Evolutionary conservation across 2,888 invertebrate species (phyloP), one percentile per base, ranked within the genome.

Genomic region (Dryobota labecula): DNA sequence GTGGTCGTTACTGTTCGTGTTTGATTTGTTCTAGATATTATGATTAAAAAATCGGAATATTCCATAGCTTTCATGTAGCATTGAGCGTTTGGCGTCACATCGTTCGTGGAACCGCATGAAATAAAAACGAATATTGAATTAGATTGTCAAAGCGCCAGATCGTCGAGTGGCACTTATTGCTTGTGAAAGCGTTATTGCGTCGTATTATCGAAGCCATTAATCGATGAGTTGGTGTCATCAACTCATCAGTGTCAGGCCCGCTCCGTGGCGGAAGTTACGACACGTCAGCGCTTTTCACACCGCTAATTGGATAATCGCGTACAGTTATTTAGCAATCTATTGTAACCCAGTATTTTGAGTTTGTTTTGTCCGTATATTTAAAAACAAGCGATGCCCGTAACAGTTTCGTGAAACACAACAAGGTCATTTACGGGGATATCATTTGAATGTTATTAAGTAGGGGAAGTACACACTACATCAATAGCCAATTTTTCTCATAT

Each of bases 291-390:
- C 69, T 83, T 79, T 86, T 75, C 60, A 82, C 80, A 79, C 68
- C 72, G 75, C 84, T 90, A 90, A 91, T 91, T 90, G 88, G 85
- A 87, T 87, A 81, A 88, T 86, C 83, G 78, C 79, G 74, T 73
- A 71, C 83, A 66, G 78, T 79, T 83, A 86, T 88, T 87, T 84
- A 75, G 68, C 67, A 83, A 86, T 84, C 82, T 74, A 73, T 76
- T 79, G 76, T 70, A 78, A 70, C 63, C 63, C 63, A 71, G 74
- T 81, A 80, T 78, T 80, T 82, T 73, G 80, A 73, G 67, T 75
- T 84, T 84, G 81, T 88, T 84, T 83, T 71, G 63, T 73, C 63
- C 64, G 83, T 79, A 82, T 82, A 77, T 20, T 63, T 41, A 47
- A 76, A 58, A 27, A 60, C 30, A 60, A 78, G 47, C 41, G 41